Evolutionary conservation across 2,113 vertebrate genomes (phyloP), one percentile per base, ranked within the genome.

Genomic region (Ascaphus truei): DNA sequence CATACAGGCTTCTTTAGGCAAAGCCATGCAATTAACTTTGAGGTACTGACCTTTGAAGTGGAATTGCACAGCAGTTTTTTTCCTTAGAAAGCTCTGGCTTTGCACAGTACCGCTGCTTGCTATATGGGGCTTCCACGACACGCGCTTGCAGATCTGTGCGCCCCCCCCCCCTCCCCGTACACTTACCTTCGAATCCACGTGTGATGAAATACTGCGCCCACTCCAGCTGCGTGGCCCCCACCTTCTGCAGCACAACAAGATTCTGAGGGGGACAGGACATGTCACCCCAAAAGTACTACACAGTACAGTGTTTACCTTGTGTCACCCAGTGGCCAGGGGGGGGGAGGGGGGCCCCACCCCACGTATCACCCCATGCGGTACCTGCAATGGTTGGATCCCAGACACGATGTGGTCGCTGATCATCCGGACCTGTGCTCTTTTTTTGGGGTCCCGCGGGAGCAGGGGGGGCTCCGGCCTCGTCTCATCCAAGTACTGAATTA

Each of bases 301-400:
- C n/a, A n/a, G n/a, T n/a, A n/a, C n/a, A n/a, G n/a, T n/a, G n/a
- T n/a, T n/a, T n/a, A n/a, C n/a, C n/a, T n/a, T n/a, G n/a, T n/a
- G n/a, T n/a, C n/a, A n/a, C n/a, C n/a, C n/a, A n/a, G n/a, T n/a
- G n/a, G n/a, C n/a, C 33, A 34, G 1, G 13, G 8, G 11, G 9
- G n/a, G 8, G 7, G 26, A 15, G n/a, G 4, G 2, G 1, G 3
- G 41, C 41, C 23, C 2, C 31, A 23, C n/a, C 2, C 0, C 0
- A 33, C 26, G 57, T 50, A 22, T 23, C 52, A 73, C 7, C 13
- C 1, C 27, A 47, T 1, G 18, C 39, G 71, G 16, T 78, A 97
- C 97, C 92, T 98, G 97, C 41, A 99, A 73, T 11, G 97, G 97
- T 67, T 99, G 96, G 78, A 98, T 98, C 53, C 97, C 95, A 0